Base-by-base conservation (phyloP, 2,888 invertebrate species). In the Pseudoips prasinana region DNA sequence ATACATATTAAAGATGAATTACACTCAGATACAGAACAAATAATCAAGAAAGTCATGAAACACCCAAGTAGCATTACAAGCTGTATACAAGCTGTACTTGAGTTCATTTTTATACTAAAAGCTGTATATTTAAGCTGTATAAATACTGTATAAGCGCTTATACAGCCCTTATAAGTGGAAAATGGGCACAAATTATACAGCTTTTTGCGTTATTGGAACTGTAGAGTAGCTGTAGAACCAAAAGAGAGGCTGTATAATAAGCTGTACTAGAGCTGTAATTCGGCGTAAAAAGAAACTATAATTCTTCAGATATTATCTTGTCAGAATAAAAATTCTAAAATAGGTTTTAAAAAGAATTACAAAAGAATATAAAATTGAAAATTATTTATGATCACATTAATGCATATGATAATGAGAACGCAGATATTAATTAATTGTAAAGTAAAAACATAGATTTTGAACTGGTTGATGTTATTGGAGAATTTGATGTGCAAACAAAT, bases 171-270 rank as follows among this genome's bases (percentile, higher is more conserved):
- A 14, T 10, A 25, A 25, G 25, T 25, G 14, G 8, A 10, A 25
- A 10, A 25, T 14, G 8, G 25, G 25, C 25, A 10, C 25, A 25
- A 14, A 25, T 25, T 25, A 25, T 25, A 25, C 10, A 25, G 25
- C 8, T 17, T 25, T 25, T 25, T 25, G 25, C 25, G 25, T 25
- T 25, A 10, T 10, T 25, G n/a, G 14, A 25, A 14, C 14, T 25
- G 25, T 25, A 25, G 10, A 25, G 14, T 25, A 25, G 25, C 25
- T 25, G 25, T 25, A 25, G 14, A 25, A 25, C 8, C 25, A 25
- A 25, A 11, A 25, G 14, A 25, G 4, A 25, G 24, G 24, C 24
- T 24, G 24, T 24, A 24, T 24, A 24, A 24, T 8, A 24, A 25
- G 10, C 25, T 25, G 25, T 25, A 17, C 14, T 25, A 14, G 8